A percentile compares a stretch with the other conserved stretches of the same genome.
Evolutionary conservation across 1,140 invertebrate species (phyloP).

Genomic region (Drosophila trapezifrons): DNA sequence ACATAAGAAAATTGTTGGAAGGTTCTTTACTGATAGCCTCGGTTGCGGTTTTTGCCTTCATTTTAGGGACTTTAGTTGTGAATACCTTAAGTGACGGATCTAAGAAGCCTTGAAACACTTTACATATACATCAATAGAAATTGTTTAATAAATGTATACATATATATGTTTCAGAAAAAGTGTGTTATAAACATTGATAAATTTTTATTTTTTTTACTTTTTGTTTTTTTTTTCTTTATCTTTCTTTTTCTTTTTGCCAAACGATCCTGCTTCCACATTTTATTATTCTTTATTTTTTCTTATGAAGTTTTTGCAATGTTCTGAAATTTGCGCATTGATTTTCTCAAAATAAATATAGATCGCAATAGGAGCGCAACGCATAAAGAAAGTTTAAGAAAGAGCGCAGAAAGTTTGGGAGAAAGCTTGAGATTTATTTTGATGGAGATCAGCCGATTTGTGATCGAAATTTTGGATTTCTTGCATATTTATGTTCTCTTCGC

Average conservation of each 20-base stretch:
- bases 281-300: constrained; percentile 51
- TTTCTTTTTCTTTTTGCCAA: constrained; percentile 51
- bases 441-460: constrained; percentile 41
- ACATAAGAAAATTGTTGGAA: constrained; percentile 58
- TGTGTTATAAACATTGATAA: constrained; percentile 55
- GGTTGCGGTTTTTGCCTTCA: constrained; percentile 45
- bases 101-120: constrained; percentile 68
- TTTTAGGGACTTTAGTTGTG: constrained; percentile 47
- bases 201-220: constrained; percentile 26
- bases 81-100: constrained; percentile 63
- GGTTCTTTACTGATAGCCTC: constrained; percentile 81
- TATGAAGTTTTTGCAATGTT: constrained; percentile 57
- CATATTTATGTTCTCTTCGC: constrained; percentile 26
- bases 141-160: constrained; percentile 41
- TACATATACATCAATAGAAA: constrained; percentile 63
- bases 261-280: constrained; percentile 84
- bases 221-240: constrained; percentile 13
- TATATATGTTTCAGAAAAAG: constrained; percentile 59
- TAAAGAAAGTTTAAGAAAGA: constrained; percentile 54
- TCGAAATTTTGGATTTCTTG: constrained; percentile 27
- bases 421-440: constrained; percentile 32
- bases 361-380: constrained; percentile 51
- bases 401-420: constrained; percentile 55
- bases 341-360: constrained; percentile 72
- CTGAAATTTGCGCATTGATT: constrained; percentile 65